phyloP scores from a whole-genome alignment of 2,888 invertebrate genomes.

The Ormyrus pomaceus region DNA sequence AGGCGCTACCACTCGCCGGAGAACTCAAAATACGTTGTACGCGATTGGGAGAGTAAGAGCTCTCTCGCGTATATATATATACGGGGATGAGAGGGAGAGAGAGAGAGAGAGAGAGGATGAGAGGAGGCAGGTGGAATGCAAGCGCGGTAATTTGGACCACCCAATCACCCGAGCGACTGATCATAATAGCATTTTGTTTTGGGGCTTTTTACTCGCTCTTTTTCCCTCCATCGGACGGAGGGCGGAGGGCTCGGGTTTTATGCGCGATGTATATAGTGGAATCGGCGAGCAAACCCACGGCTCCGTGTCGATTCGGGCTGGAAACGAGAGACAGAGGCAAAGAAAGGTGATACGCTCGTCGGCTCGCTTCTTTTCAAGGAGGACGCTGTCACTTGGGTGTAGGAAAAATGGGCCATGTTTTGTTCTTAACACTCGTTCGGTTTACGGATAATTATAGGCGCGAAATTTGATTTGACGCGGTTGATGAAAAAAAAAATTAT shows the following conservation, averaged over 20 bases:
- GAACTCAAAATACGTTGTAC: conserved; percentile 22
- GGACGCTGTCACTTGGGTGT: no score
- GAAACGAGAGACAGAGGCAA: no score
- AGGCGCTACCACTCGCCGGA: neutral
- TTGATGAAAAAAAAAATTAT: no score
- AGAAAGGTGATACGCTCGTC: no score
- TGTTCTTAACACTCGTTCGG: no score
- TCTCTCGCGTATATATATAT: neutral
- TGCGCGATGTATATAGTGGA: conserved; percentile 21
- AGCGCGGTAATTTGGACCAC: conserved; percentile 72
- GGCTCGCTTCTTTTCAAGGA: no score
- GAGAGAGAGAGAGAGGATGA: neutral
- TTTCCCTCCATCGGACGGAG: conserved; percentile 49
- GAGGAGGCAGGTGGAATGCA: conserved; percentile 59
- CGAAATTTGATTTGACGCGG: no score
- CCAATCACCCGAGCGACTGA: conserved; percentile 68
- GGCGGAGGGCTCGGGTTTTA: conserved; percentile 14
- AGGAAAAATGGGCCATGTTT: no score
- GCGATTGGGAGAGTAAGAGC: neutral
- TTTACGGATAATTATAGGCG: no score
- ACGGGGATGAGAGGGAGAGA: neutral
- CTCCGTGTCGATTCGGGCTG: conserved; percentile 30
- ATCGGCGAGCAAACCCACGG: conserved; percentile 36
- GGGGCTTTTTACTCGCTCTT: conserved; percentile 63
- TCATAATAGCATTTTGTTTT: conserved; percentile 73